phyloP scores from a whole-genome alignment of 2,888 invertebrate genomes.

The Polymixis lichenea region DNA sequence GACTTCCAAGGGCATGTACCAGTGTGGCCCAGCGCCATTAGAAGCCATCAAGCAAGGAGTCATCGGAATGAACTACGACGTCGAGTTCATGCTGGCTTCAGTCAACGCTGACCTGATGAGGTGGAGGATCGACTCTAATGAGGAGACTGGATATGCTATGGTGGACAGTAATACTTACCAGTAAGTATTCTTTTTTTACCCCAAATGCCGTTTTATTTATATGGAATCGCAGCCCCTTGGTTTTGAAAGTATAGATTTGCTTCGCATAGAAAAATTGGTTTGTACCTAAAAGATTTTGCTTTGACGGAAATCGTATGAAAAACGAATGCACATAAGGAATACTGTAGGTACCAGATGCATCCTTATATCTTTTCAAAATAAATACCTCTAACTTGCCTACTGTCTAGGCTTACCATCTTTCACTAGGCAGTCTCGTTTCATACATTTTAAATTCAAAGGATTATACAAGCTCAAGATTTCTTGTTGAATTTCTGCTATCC shows the following conservation, averaged over 20 bases:
- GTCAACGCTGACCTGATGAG: conserved; percentile 96
- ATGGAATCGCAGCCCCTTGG: too few species aligned
- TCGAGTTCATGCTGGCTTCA: conserved; percentile 94
- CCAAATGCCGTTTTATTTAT: too few species aligned
- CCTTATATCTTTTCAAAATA: too few species aligned
- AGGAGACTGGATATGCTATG: conserved; percentile 92
- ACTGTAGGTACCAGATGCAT: too few species aligned
- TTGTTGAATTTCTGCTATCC: neutral
- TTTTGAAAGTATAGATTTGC: too few species aligned
- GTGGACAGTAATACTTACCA: conserved; percentile 94
- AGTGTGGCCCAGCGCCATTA: conserved; percentile 95
- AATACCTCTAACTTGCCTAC: too few species aligned
- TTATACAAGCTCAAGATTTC: neutral
- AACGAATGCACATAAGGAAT: neutral
- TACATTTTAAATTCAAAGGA: too few species aligned
- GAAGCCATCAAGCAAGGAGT: conserved; percentile 95
- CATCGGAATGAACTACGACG: conserved; percentile 94
- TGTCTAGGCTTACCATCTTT: too few species aligned
- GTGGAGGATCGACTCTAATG: conserved; percentile 93
- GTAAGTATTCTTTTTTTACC: conserved; percentile 84
- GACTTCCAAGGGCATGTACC: conserved; percentile 92
- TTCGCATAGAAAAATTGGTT: too few species aligned
- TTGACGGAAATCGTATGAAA: neutral
- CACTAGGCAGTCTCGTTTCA: too few species aligned
- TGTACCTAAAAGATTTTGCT: neutral